Base-by-base conservation (phyloP, 1,140 invertebrate species). In the silkworm (Bombyx mori) region DNA sequence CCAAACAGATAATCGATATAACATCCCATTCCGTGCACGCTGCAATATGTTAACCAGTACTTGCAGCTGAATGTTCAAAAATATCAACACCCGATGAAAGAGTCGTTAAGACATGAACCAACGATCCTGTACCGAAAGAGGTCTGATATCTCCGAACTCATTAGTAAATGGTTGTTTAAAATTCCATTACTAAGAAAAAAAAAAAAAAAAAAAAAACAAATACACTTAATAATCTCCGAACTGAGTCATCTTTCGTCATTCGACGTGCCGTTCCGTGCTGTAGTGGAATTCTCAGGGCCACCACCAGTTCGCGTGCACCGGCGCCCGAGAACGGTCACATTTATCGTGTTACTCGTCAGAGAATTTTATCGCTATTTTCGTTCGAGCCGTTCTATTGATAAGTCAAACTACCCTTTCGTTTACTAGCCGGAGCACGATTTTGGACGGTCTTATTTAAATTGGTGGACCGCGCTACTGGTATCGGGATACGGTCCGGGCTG, bases 201-300 rank as follows among this genome's bases (percentile, higher is more conserved):
- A 35, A 35, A 35, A 35, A 35, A 35, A 35, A 35, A 0, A 35
- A 35, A 35, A 5, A 35, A 35, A 35, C 26, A 35, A 35, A 35
- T 35, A 35, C 12, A 18, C 26, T 35, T 35, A 35, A 1, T 35
- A 35, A 35, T 35, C 26, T 35, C 71, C 82, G 79, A 85, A 77
- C 70, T 85, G 79, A 85, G 74, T 84, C 78, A 84, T 82, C 68
- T 76, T 70, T 79, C 79, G 75, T 85, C 75, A 79, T 71, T 57
- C 63, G 61, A 60, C 60, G 63, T 58, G 54, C 50, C 62, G 48
- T 44, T 35, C 10, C 43, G 58, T 59, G 45, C 48, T 51, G 52
- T 58, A 63, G 67, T 70, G 62, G 63, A 56, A 66, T 65, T 66
- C 64, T 65, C 65, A 65, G 57, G 70, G 70, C 62, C 63, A 65